Conservation (phyloP, 2,113 vertebrate genomes). For the Cygnus buccinator region DNA sequence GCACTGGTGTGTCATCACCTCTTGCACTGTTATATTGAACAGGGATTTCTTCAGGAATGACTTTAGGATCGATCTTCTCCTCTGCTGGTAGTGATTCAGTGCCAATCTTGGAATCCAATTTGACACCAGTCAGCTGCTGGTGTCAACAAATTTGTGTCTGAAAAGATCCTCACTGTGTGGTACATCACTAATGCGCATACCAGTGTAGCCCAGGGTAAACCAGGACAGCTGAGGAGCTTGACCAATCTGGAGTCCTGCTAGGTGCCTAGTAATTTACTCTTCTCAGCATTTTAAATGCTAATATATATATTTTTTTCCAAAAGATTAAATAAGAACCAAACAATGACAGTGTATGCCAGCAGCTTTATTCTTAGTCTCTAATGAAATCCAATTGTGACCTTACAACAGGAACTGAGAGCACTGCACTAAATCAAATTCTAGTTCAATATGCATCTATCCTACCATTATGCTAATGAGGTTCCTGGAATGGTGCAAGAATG, state of each 20-base stretch:
- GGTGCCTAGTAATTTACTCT: not conserved
- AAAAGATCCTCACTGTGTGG: not conserved
- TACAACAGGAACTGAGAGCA: not conserved
- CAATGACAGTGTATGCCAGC: not conserved
- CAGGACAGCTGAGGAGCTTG: not conserved
- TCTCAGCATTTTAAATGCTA: slow-evolving; percentile 1
- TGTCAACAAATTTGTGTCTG: not conserved
- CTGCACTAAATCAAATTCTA: not conserved
- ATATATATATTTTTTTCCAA: not conserved
- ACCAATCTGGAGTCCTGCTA: not conserved
- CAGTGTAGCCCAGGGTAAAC: not conserved
- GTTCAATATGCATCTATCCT: not conserved
- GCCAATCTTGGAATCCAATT: not conserved
- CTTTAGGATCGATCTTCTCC: not conserved
- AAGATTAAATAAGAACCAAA: not conserved
- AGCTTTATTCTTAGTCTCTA: not conserved
- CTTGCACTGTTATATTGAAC: not conserved
- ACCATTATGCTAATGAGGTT: not conserved
- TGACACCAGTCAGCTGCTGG: not conserved
- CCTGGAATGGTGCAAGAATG: not conserved
- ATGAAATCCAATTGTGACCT: not conserved
- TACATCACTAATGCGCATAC: not conserved
- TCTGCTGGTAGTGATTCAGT: not conserved
- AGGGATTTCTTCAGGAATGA: not conserved
- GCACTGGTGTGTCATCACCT: not conserved